Conservation (phyloP, 2,797 vertebrate species). For the Syngnathus rostellatus region DNA sequence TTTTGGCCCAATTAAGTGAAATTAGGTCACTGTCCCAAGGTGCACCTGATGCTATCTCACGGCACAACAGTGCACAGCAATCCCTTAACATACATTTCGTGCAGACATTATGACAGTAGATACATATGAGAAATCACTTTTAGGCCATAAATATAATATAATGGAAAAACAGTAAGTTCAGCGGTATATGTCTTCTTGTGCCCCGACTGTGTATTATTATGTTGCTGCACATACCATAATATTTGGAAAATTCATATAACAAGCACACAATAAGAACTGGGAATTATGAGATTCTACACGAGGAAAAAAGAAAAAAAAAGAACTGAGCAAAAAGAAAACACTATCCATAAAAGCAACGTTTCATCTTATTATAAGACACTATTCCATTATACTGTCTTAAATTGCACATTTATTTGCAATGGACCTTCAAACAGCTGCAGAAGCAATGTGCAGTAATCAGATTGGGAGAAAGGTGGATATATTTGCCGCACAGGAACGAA, state of each 20-base stretch:
- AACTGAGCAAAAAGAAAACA: conserved; percentile 18
- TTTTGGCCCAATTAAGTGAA: too few species aligned
- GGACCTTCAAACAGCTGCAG: conserved; percentile 19
- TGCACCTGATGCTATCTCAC: too few species aligned
- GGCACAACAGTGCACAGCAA: too few species aligned
- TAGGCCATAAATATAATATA: too few species aligned
- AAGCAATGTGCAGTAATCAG: conserved; percentile 11
- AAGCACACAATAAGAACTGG: background rate
- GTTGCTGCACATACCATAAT: too few species aligned
- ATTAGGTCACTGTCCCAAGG: too few species aligned
- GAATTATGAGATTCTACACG: background rate
- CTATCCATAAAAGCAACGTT: conserved; percentile 19
- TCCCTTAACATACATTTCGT: too few species aligned
- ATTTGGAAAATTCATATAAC: background rate
- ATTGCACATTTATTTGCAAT: conserved; percentile 11
- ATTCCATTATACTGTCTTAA: conserved; percentile 21
- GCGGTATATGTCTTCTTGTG: too few species aligned
- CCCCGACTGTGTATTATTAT: too few species aligned
- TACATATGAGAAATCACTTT: too few species aligned
- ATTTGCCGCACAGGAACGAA: conserved; percentile 7
- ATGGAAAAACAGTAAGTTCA: too few species aligned
- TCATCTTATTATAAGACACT: conserved; percentile 18
- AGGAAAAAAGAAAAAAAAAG: conserved; percentile 3
- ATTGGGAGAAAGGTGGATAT: conserved; percentile 9
- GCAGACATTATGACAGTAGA: too few species aligned